A percentile compares a stretch with the other conserved stretches of the same genome.
Evolutionary conservation across 2,113 vertebrate species (phyloP).

Genomic region (Talpa occidentalis): DNA sequence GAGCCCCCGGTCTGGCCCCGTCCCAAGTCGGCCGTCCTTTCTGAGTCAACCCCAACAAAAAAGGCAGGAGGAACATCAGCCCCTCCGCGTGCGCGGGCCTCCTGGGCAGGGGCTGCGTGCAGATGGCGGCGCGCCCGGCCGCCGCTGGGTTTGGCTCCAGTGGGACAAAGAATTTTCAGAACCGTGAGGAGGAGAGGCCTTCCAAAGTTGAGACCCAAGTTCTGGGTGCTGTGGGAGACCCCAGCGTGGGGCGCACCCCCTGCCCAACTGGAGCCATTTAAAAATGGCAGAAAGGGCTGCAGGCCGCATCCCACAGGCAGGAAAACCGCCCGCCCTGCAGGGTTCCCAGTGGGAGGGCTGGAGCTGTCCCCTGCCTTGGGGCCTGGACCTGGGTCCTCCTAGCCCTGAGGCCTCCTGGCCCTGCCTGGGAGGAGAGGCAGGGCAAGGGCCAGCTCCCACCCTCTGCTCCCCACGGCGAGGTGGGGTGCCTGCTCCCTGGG

Average conservation of each 20-base stretch:
- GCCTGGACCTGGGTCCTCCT: background rate
- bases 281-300: constrained; percentile 77
- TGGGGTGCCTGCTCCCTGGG: background rate
- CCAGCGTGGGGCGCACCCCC: background rate
- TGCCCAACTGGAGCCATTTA: constrained; percentile 65
- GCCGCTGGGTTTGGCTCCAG: constrained; percentile 75
- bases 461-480: background rate
- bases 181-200: constrained; percentile 69
- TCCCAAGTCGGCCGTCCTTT: constrained; percentile 78
- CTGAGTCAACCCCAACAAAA: constrained; percentile 77
- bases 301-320: constrained; percentile 18
- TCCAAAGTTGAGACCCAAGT: constrained; percentile 70
- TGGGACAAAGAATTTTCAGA: constrained; percentile 82
- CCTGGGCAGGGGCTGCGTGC: constrained; percentile 74
- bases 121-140: constrained; percentile 76
- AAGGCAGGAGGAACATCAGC: constrained; percentile 75
- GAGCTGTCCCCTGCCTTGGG: background rate
- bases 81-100: constrained; percentile 79
- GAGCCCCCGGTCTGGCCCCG: constrained; percentile 8
- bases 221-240: background rate
- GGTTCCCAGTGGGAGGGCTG: background rate
- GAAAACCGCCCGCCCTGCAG: background rate
- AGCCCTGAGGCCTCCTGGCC: too few relatives aligned
- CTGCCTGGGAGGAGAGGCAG: background rate
- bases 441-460: background rate